Percentiles rank a stretch among this genome's conserved stretches.
These are phyloP conservation scores for Petromus typicus DNA, from an alignment of 2,113 vertebrate genomes.

Conservation along the genomic window DNA sequence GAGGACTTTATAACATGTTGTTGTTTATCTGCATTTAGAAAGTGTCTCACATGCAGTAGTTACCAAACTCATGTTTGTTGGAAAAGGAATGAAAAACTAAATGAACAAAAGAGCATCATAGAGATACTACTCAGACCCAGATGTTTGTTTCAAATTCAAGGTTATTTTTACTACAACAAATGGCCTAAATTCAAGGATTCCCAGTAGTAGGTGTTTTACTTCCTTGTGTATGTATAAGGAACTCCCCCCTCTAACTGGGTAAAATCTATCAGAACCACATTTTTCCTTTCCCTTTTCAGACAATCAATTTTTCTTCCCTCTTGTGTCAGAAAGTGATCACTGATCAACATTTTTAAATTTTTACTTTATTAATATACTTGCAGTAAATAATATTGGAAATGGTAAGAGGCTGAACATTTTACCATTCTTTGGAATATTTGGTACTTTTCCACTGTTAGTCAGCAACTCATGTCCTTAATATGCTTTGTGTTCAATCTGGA, in stretches of 20 bases:
- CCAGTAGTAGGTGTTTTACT: neutral
- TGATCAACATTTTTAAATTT: neutral
- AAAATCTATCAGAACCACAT: neutral
- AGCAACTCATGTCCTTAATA: neutral
- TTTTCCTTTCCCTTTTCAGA: neutral
- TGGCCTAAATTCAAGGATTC: neutral
- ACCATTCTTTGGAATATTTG: neutral
- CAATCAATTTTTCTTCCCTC: neutral
- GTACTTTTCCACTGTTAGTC: neutral
- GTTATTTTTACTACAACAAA: neutral
- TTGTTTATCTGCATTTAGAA: neutral
- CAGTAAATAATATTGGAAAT: neutral
- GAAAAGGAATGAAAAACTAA: neutral
- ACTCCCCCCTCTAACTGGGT: no score
- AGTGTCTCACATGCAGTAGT: neutral
- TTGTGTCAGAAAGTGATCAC: neutral
- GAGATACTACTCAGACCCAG: neutral
- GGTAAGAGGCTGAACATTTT: neutral
- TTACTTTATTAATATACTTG: neutral
- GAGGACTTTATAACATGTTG: neutral
- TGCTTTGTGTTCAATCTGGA: neutral
- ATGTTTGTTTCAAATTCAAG: neutral
- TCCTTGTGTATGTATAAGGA: neutral
- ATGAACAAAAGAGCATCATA: neutral
- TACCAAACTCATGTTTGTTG: neutral